Base-by-base conservation (phyloP, 2,797 vertebrate genomes). In the Ibycter americanus region DNA sequence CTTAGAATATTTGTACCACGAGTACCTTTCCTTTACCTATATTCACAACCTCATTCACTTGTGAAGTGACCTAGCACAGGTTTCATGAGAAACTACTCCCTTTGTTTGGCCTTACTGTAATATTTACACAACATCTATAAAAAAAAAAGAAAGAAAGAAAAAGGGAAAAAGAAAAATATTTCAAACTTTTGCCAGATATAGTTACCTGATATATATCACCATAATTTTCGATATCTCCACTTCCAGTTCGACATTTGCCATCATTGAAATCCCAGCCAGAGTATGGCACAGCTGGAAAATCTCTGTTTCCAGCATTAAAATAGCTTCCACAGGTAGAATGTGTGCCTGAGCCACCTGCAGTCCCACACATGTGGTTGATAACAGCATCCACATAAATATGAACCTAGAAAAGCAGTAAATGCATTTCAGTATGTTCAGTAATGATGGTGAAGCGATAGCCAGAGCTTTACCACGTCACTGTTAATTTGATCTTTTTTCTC, bases 181-280 rank as follows among this genome's bases (percentile, higher is more conserved):
- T 55, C 11, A 71, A 44, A 29, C 11, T 32, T 54, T 42, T 52
- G 10, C 11, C 17, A 38, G 21, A 16, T 29, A 22, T 83, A 61
- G 8, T 89, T 97, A 99, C 99, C 98, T 99, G 99, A 94, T 97
- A 63, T 3, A 89, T 25, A 76, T 99, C 99, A 5, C 91, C 63
- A 32, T 99, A 99, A 94, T 90, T 99, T 87, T 99, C 98, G 73
- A 98, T 97, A 1, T 99, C 91, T 34, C 99, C 99, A 77, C 98
- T 99, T 79, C 12, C 26, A 92, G 92, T 97, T 72, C 22, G 83
- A 96, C 99, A 99, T 98, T 98, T 99, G 84, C 98, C 98, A 96
- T 99, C 98, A 91, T 99, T 99, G 98, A 98, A 99, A 96, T 99
- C 99, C 98, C 97, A 98, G 56, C 46, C 96, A 81, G 98, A 98